Evolutionary conservation across 2,888 invertebrate genomes (phyloP), one percentile per base, ranked within the genome.

Genomic region (Himalopsyche japonica): DNA sequence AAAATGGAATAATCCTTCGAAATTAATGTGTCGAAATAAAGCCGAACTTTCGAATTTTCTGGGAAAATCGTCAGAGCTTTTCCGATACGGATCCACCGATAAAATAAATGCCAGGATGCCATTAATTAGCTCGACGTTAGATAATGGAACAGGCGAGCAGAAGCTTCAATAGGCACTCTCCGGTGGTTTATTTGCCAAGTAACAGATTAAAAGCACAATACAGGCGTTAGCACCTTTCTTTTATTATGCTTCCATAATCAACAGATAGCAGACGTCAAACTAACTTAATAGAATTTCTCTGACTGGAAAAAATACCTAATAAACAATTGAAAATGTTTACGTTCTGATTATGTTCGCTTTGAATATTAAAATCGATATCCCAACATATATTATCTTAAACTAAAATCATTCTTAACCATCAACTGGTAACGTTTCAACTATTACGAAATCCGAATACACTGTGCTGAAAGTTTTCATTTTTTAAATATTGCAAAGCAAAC

Each of bases 51-150:
- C 27, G 0, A 64, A 64, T 64, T 24, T 8, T 64, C 64, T 27
- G 64, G 27, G 30, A 24, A 70, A 70, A 70, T 70, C 10, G 30
- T 70, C 12, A 20, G 7, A 4, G 27, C 30, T 70, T 70, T 30
- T 70, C 27, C 70, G 70, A 70, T 70, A 70, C 27, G 12, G 27
- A 30, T 70, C 70, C 24, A 70, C 10, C 30, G 27, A 18, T 12
- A 81, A 37, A 82, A 77, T 82, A 82, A 82, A 77, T 77, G 34
- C 43, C 47, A 30, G 30, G 48, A 77, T 48, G 82, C 6, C 18
- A 77, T 82, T 82, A 82, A 82, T 82, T 82, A 34, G 24, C 76
- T n/a, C 37, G 49, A 77, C 76, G 47, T 30, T 76, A 81, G 81
- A 81, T 78, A 82, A 82, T 82, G 82, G 49, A 77, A 76, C 76